phyloP scores from a whole-genome alignment of 2,113 vertebrate genomes.

The Plecturocebus donacophilus region DNA sequence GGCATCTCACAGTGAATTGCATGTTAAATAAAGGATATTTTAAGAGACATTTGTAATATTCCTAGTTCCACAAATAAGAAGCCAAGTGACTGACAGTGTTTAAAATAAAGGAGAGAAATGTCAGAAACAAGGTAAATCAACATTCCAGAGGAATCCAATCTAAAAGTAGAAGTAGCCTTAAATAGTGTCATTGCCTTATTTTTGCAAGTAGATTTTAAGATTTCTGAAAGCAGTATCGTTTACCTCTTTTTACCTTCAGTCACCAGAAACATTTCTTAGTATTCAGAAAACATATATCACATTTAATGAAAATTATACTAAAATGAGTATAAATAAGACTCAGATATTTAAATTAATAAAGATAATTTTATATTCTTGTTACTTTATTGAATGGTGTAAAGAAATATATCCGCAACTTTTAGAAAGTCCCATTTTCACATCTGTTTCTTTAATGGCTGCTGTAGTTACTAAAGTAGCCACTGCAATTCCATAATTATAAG shows the following conservation, averaged over 20 bases:
- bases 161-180: neutral
- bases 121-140: neutral
- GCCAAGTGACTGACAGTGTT: accelerated
- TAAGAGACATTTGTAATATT: neutral
- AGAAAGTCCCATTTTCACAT: neutral
- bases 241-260: neutral
- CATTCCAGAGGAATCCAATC: neutral
- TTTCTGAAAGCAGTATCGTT: neutral
- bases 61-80: neutral
- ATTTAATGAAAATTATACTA: neutral
- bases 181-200: neutral
- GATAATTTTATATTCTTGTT: neutral
- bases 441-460: neutral
- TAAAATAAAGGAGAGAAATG: neutral
- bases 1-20: neutral
- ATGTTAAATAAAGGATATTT: neutral
- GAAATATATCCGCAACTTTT: neutral
- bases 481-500: neutral
- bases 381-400: neutral
- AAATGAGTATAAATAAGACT: neutral
- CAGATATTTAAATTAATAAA: neutral
- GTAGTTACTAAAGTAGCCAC: neutral
- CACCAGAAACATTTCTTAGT: neutral
- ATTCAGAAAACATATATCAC: neutral
- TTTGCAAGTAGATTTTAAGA: neutral